Evolutionary conservation across 2,113 vertebrate species (phyloP).

Genomic region (Ctenodactylus gundi): DNA sequence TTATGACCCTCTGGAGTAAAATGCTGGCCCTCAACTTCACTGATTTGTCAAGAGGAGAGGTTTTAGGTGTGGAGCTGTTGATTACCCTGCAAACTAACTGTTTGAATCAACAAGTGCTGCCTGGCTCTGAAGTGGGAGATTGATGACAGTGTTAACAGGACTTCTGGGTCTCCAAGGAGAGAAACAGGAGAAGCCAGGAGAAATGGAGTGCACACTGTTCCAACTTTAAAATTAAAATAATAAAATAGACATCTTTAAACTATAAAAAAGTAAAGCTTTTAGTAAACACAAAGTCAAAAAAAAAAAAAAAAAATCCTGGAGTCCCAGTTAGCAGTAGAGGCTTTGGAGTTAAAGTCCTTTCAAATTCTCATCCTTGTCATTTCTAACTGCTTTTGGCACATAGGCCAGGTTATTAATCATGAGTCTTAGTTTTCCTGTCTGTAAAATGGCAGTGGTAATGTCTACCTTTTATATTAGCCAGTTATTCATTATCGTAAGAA

Average conservation of each 20-base stretch:
- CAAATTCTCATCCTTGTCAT: background rate
- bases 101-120: background rate
- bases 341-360: background rate
- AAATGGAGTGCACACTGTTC: background rate
- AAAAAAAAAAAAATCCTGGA: background rate
- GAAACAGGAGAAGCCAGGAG: background rate
- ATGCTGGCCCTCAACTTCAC: background rate
- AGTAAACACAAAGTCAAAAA: background rate
- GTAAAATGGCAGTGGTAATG: background rate
- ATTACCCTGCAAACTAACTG: background rate
- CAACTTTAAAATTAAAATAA: background rate
- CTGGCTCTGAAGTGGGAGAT: background rate
- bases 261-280: background rate
- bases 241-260: background rate
- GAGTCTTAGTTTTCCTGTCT: background rate
- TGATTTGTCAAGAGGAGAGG: constrained; percentile 32
- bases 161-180: background rate
- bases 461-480: background rate
- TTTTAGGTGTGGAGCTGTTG: background rate
- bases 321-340: background rate
- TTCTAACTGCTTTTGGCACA: background rate
- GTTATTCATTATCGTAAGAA: background rate
- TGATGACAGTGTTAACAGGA: constrained; percentile 3
- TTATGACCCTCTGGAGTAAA: constrained; percentile 49
- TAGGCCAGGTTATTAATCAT: background rate